Percentiles rank a stretch among this genome's conserved stretches.
Conservation (phyloP, 2,113 vertebrate genomes). For the Bubo scandiacus region DNA sequence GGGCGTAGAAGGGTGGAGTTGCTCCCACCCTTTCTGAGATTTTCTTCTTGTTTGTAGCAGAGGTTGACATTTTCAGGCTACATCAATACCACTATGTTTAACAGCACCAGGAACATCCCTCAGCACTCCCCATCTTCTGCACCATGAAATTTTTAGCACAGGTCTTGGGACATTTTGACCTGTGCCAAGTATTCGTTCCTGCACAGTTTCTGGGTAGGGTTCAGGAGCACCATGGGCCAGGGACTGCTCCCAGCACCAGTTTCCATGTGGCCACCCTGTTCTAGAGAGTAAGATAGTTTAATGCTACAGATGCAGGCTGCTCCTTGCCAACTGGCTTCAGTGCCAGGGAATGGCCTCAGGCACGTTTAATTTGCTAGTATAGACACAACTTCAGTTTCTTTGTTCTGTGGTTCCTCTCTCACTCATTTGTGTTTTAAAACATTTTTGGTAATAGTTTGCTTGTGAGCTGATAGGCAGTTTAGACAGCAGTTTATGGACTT, state of each 20-base stretch:
- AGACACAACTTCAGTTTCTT: neutral
- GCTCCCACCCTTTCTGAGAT: neutral
- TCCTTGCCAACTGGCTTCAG: neutral
- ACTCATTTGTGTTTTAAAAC: neutral
- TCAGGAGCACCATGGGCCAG: neutral
- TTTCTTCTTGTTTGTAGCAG: neutral
- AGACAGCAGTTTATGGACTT: neutral
- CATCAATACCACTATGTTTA: neutral
- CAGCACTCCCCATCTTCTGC: neutral
- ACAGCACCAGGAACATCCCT: neutral
- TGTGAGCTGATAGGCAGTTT: neutral
- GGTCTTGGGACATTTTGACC: neutral
- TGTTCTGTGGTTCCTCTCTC: neutral
- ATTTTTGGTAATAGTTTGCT: neutral
- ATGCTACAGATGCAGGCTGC: neutral
- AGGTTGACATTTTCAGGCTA: neutral
- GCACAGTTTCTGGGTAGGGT: neutral
- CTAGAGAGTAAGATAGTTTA: neutral
- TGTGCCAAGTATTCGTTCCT: neutral
- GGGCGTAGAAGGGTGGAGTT: neutral
- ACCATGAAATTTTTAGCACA: neutral
- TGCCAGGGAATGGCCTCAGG: neutral
- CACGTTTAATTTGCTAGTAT: neutral
- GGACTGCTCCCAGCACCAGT: neutral
- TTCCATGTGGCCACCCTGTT: neutral